Conservation (phyloP, 2,888 invertebrate genomes). For the Ganaspis brasiliensis region DNA sequence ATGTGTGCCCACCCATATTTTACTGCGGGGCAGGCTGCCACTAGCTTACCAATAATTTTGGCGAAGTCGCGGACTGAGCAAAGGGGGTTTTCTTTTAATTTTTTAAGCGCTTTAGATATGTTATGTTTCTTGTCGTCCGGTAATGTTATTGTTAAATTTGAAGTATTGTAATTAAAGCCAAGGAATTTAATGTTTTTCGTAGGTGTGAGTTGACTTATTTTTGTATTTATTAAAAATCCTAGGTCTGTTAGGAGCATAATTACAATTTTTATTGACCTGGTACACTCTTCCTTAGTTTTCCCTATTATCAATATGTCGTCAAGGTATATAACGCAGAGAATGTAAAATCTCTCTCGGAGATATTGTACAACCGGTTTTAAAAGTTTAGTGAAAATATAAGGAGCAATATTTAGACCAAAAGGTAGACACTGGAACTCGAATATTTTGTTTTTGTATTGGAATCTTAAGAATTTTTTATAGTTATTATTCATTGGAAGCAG, state of each 20-base stretch:
- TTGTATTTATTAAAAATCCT: neutral
- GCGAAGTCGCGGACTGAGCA: neutral
- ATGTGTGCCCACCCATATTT: neutral
- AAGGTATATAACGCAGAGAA: neutral
- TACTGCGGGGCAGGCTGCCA: neutral
- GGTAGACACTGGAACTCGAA: constrained; percentile 56
- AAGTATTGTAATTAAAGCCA: neutral
- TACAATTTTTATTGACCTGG: neutral
- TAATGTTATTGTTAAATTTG: neutral
- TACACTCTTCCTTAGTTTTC: neutral
- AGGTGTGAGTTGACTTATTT: neutral
- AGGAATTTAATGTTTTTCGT: neutral
- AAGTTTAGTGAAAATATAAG: constrained; percentile 54
- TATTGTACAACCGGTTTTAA: constrained; percentile 48
- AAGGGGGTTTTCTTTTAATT: neutral
- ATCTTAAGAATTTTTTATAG: constrained; percentile 51
- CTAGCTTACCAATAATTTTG: neutral
- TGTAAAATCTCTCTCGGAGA: constrained; percentile 6
- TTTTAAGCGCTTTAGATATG: neutral
- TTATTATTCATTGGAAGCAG: constrained; percentile 45
- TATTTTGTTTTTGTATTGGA: constrained; percentile 36
- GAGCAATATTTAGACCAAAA: constrained; percentile 52
- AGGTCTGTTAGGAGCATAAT: neutral
- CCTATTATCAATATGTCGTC: neutral
- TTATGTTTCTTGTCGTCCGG: neutral